Conservation (phyloP, 2,797 vertebrate genomes). For the Diglossa cyanea region DNA sequence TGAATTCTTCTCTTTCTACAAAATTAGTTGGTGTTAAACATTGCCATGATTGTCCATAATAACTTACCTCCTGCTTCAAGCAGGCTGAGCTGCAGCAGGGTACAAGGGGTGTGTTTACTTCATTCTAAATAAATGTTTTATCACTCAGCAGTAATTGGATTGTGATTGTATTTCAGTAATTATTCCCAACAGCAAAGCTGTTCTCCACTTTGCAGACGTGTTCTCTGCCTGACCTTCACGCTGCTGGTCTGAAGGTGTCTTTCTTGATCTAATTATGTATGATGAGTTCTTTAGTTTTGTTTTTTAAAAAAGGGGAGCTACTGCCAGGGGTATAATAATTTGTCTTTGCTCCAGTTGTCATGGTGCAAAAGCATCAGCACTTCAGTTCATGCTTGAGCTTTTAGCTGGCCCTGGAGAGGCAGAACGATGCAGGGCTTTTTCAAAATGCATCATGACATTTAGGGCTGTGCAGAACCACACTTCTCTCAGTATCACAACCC, state of each 20-base stretch:
- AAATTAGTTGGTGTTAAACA: neutral
- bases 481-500: neutral
- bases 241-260: slow-evolving; percentile 31
- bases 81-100: neutral
- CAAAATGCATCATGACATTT: neutral
- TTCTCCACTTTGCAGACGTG: neutral
- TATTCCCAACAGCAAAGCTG: slow-evolving; percentile 43
- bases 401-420: slow-evolving; percentile 41
- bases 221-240: slow-evolving; percentile 15
- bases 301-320: neutral
- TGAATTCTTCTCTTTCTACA: neutral
- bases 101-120: neutral
- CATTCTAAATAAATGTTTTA: slow-evolving; percentile 43
- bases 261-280: neutral
- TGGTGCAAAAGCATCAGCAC: neutral
- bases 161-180: slow-evolving; percentile 49
- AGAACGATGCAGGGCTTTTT: neutral
- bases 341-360: slow-evolving; percentile 30
- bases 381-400: slow-evolving; percentile 21
- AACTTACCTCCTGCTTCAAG: neutral
- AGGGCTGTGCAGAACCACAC: neutral
- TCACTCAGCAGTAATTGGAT: slow-evolving; percentile 47
- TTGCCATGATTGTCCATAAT: neutral
- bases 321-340: slow-evolving; percentile 28
- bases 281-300: neutral